Evolutionary conservation across 2,797 vertebrate species (phyloP), one percentile per base, ranked within the genome.

Genomic region (Mus caroli): DNA sequence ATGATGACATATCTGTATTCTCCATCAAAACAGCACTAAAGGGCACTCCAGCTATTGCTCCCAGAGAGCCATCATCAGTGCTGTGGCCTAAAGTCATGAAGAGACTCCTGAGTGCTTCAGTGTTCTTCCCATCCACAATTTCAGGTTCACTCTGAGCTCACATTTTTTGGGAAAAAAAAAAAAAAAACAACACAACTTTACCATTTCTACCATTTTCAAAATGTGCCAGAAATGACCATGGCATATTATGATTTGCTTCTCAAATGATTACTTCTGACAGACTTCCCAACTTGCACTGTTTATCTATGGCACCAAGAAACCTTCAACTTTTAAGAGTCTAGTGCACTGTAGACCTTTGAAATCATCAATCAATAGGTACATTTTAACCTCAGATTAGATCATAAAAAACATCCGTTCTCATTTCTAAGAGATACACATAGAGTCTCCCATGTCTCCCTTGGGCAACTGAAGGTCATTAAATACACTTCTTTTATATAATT

Each of bases 221-320:
- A 94, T 94, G 56, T 88, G 56, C 85, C 78, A 93, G 56, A 60
- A 75, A 97, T 97, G 94, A 89, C 37, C 69, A 91, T 82, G 92
- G 64, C 64, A 79, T 15, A 60, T 46, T 92, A 82, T 64, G 76
- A 92, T 90, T 96, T 95, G 94, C 75, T 91, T 98, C 96, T 86
- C 85, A 93, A 97, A 91, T 64, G 76, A 95, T 92, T 75, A 52
- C 46, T 97, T 97, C 88, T 91, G 97, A 97, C 90, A 97, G 83
- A 20, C 71, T 91, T 67, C 62, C 67, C 56, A 64, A 67, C 82
- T 79, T 64, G 43, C 37, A 88, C 78, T 96, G 80, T 37, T 22
- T 62, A 89, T 94, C 77, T 82, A 40, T 92, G 80, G 62, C 56
- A 91, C 3, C 13, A 31, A 76, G 85, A 93, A 94, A 67, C 1